Evolutionary conservation across 1,140 invertebrate genomes (phyloP).

Genomic region (Epicauta chinensis): DNA sequence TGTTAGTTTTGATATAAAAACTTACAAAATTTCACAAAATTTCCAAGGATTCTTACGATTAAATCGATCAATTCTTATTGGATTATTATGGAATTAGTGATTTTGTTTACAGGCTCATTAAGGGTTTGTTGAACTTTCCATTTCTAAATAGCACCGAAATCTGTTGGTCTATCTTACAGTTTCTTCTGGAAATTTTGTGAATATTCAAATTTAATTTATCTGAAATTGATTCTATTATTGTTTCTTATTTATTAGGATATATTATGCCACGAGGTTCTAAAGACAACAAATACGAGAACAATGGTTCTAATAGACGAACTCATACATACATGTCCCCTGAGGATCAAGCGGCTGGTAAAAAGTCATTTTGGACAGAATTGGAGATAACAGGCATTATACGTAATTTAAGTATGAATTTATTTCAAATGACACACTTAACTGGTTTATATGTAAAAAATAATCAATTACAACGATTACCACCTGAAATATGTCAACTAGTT

Average conservation of each 20-base stretch:
- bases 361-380: conserved; percentile 67
- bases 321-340: conserved; percentile 90
- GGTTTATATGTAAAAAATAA: conserved; percentile 94
- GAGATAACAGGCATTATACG: conserved; percentile 75
- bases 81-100: background rate
- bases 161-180: too few relatives aligned
- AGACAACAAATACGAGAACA: conserved; percentile 45
- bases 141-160: background rate
- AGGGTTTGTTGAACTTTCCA: conserved; percentile 27
- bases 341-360: conserved; percentile 84
- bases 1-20: too few relatives aligned
- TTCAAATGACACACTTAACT: conserved; percentile 85
- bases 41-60: too few relatives aligned
- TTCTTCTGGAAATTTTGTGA: background rate
- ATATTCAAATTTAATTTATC: background rate
- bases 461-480: conserved; percentile 76
- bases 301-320: conserved; percentile 58
- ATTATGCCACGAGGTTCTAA: conserved; percentile 59
- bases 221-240: background rate
- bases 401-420: conserved; percentile 85
- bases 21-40: too few relatives aligned
- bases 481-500: conserved; percentile 77
- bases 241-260: conserved; percentile 45
- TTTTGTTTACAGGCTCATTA: conserved; percentile 23
- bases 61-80: too few relatives aligned